Evolutionary conservation across 2,113 vertebrate genomes (phyloP).

Genomic region (Urocitellus parryii): DNA sequence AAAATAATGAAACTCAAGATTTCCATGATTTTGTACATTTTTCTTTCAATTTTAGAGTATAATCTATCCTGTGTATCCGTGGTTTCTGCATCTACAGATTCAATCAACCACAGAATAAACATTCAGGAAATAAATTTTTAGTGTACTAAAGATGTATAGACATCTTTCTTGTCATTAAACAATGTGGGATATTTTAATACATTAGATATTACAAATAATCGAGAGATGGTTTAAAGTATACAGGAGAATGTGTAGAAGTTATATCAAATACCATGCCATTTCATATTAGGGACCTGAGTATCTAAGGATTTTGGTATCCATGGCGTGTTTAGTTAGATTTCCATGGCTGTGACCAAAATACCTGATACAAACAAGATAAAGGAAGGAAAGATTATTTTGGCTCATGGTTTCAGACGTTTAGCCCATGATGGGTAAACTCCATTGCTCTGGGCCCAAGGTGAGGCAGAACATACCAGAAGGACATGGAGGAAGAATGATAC

Average conservation of each 20-base stretch:
- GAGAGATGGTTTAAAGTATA: not conserved
- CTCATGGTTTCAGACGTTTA: no score
- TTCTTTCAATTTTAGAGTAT: not conserved
- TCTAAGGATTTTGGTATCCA: not conserved
- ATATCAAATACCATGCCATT: not conserved
- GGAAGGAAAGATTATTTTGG: no score
- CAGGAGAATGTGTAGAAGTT: not conserved
- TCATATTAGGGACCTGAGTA: not conserved
- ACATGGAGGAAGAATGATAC: no score
- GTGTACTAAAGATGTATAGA: not conserved
- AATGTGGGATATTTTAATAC: not conserved
- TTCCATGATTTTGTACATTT: not conserved
- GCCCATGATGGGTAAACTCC: no score
- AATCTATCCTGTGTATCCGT: not conserved
- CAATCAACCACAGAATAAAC: not conserved
- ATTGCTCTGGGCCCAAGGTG: no score
- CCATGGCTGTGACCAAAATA: no score
- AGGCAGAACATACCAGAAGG: no score
- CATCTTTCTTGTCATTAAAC: not conserved
- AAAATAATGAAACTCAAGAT: slow-evolving; percentile 32
- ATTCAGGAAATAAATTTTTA: not conserved
- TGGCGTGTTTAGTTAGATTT: no score
- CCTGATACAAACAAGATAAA: no score
- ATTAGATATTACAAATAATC: not conserved
- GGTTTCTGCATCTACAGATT: not conserved